Percentiles rank a stretch among this genome's conserved stretches.
These are phyloP conservation scores for Nymphalis urticae DNA, from an alignment of 2,888 invertebrate genomes.

Conservation along the genomic window DNA sequence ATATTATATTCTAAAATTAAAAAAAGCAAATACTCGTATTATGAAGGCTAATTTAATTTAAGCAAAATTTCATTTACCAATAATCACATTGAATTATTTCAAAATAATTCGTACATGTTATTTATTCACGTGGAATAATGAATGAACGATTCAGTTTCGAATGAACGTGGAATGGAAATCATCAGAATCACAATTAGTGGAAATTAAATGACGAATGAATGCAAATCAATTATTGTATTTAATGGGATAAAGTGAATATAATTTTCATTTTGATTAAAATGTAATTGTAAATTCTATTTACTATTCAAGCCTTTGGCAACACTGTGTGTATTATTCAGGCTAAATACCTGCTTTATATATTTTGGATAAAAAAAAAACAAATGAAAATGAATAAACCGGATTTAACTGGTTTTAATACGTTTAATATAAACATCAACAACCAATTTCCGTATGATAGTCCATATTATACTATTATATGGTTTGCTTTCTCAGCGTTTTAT, in stretches of 20 bases:
- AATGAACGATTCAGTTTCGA: constrained; percentile 11
- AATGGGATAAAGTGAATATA: not conserved
- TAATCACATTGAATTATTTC: constrained; percentile 12
- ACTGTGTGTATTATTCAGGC: not conserved
- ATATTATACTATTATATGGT: too few relatives aligned
- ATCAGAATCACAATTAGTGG: constrained; percentile 13
- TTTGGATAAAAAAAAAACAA: not conserved
- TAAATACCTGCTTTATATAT: not conserved
- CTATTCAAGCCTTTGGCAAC: not conserved
- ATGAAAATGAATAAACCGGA: too few relatives aligned
- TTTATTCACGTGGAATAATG: constrained; percentile 15
- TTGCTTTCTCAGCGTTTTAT: too few relatives aligned
- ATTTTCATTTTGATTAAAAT: not conserved
- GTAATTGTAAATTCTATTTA: not conserved
- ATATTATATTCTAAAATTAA: not conserved
- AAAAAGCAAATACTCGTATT: not conserved
- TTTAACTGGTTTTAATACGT: too few relatives aligned
- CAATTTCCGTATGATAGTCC: too few relatives aligned
- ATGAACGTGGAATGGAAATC: constrained; percentile 12
- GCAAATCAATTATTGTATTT: constrained; percentile 12
- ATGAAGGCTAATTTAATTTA: constrained; percentile 2
- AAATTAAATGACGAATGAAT: constrained; percentile 14
- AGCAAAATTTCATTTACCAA: constrained; percentile 11
- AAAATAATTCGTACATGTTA: not conserved
- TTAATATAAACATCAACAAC: too few relatives aligned